Conservation (phyloP, 1,140 invertebrate genomes). For the Brachionus angularis region DNA sequence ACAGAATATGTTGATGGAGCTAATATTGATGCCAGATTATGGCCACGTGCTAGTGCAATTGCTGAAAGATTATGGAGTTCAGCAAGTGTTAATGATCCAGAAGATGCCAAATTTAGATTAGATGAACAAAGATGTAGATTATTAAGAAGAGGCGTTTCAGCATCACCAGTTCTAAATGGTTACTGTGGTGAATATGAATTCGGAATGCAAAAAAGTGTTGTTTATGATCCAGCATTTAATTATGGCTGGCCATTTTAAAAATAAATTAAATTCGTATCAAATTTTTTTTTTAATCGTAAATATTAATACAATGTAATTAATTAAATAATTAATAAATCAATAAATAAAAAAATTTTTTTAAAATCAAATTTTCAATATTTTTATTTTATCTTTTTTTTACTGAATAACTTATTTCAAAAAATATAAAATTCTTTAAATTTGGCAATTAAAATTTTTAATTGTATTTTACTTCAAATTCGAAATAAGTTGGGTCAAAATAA, state of each 20-base stretch:
- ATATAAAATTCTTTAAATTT: neutral
- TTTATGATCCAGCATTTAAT: conserved; percentile 39
- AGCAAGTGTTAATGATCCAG: conserved; percentile 42
- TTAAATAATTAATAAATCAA: too few species aligned
- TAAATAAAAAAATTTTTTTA: too few species aligned
- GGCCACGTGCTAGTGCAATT: conserved; percentile 48
- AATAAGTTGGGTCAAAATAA: conserved; percentile 90
- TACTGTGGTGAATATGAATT: conserved; percentile 54
- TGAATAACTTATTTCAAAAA: neutral
- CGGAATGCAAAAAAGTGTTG: conserved; percentile 45
- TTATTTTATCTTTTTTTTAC: neutral
- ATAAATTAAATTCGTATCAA: too few species aligned
- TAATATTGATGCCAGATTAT: conserved; percentile 46
- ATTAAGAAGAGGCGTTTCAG: conserved; percentile 60
- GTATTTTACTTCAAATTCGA: conserved; percentile 93
- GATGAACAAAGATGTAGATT: conserved; percentile 81
- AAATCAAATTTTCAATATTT: too few species aligned
- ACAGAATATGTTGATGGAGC: conserved; percentile 47
- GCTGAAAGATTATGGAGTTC: conserved; percentile 50
- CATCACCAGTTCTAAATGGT: conserved; percentile 52
- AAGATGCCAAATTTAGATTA: conserved; percentile 43
- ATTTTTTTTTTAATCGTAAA: too few species aligned
- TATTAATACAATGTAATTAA: too few species aligned
- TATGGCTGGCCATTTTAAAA: conserved; percentile 34
- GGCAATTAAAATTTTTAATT: conserved; percentile 34